Evolutionary conservation across 2,888 invertebrate species (phyloP).

Genomic region (Drosophila flavopinicola): DNA sequence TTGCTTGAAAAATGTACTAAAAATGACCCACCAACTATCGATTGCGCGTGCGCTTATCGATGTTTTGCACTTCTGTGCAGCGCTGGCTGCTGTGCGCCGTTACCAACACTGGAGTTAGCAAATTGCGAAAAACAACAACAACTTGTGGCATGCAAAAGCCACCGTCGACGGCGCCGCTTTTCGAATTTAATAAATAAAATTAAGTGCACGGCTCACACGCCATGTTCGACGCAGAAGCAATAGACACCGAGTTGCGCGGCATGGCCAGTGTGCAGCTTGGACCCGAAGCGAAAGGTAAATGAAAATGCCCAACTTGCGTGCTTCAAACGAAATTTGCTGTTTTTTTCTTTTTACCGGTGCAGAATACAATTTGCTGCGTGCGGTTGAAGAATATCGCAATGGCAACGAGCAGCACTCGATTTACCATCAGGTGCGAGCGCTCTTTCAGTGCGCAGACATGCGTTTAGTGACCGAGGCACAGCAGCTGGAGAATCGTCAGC

Average conservation of each 20-base stretch:
- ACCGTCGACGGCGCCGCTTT: slow-evolving; percentile 29
- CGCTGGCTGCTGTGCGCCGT: neutral
- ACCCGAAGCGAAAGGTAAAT: slow-evolving; percentile 75
- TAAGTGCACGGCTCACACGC: neutral
- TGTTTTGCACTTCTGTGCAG: slow-evolving; percentile 33
- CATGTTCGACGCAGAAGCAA: slow-evolving; percentile 23
- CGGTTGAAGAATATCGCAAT: slow-evolving; percentile 75
- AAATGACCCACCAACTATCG: slow-evolving; percentile 29
- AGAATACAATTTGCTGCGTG: slow-evolving; percentile 73
- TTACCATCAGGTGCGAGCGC: slow-evolving; percentile 79
- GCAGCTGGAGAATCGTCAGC: slow-evolving; percentile 24
- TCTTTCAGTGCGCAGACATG: slow-evolving; percentile 76
- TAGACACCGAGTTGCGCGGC: slow-evolving; percentile 19
- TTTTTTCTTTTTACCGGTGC: neutral
- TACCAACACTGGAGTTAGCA: slow-evolving; percentile 13
- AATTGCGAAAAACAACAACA: slow-evolving; percentile 36
- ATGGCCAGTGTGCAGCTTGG: slow-evolving; percentile 53
- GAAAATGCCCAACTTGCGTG: neutral
- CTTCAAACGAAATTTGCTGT: neutral
- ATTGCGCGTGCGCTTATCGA: slow-evolving; percentile 28
- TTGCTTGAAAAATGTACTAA: slow-evolving; percentile 22
- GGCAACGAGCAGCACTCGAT: slow-evolving; percentile 71
- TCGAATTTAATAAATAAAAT: slow-evolving; percentile 12
- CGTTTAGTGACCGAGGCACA: slow-evolving; percentile 58
- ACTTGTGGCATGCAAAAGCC: slow-evolving; percentile 47